A percentile compares a stretch with the other conserved stretches of the same genome.
phyloP scores from a whole-genome alignment of 35 echinoderm and acorn worm species.

The Diadema setosum region DNA sequence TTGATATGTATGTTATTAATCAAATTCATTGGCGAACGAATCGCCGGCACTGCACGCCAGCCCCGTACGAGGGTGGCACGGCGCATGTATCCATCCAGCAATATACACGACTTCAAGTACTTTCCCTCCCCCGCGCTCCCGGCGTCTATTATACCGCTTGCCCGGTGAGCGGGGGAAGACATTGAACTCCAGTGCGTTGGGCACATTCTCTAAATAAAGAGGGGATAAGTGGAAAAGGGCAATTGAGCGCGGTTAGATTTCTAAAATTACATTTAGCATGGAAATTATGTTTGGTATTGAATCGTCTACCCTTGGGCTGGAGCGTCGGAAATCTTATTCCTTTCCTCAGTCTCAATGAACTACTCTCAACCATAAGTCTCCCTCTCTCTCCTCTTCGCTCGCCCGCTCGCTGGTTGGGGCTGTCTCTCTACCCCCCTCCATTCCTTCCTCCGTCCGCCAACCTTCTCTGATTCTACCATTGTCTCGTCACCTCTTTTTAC shows the following conservation, averaged over 20 bases:
- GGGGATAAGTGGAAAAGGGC: conserved; percentile 23
- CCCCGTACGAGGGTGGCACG: no score
- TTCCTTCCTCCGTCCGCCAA: no score
- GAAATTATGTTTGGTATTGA: conserved; percentile 29
- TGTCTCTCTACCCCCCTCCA: no score
- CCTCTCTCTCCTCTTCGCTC: no score
- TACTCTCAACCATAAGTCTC: no score
- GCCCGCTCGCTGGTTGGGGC: no score
- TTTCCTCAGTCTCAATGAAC: no score
- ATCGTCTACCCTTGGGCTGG: not conserved
- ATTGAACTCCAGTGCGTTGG: not conserved
- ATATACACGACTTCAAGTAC: not conserved
- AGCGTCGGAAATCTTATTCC: not conserved
- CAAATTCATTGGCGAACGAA: conserved; percentile 18
- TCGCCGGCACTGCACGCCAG: not conserved
- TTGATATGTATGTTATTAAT: conserved; percentile 34
- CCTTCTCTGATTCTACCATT: no score
- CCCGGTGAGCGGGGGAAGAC: not conserved
- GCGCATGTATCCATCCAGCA: not conserved
- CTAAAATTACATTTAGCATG: conserved; percentile 36
- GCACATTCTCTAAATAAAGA: conserved; percentile 1
- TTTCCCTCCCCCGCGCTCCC: not conserved
- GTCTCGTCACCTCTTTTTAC: no score
- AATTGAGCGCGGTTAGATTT: conserved; percentile 29
- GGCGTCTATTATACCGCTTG: conserved; percentile 4